Conservation (phyloP, 2,797 vertebrate species). For the Hypotaenidia philippensis region DNA sequence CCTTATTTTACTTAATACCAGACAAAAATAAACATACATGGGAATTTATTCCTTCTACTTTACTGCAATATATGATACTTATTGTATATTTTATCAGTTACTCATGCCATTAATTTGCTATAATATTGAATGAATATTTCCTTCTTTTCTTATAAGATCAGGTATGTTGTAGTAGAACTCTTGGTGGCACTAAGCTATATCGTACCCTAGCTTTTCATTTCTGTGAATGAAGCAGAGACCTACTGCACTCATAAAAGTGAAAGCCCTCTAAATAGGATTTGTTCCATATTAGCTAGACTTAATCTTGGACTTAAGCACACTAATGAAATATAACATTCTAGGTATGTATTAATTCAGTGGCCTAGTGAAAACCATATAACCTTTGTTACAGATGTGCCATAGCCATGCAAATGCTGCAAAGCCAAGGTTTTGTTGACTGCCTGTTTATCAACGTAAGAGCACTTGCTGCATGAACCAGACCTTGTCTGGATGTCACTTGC, state of each 20-base stretch:
- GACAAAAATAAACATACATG: neutral
- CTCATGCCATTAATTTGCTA: neutral
- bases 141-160: neutral
- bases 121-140: neutral
- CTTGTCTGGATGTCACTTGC: neutral
- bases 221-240: neutral
- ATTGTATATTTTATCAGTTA: neutral
- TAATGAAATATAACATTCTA: neutral
- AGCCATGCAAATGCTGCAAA: rapidly evolving
- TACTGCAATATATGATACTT: neutral
- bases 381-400: neutral
- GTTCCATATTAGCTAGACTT: neutral
- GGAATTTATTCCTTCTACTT: neutral
- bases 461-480: neutral
- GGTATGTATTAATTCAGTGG: neutral
- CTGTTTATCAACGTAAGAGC: neutral
- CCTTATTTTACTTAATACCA: neutral
- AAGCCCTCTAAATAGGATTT: neutral
- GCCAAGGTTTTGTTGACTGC: neutral
- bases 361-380: neutral
- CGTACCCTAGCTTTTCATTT: neutral
- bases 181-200: neutral
- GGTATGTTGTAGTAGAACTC: neutral
- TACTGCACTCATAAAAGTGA: neutral
- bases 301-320: neutral